Conservation (phyloP, 2,888 invertebrate species). For the Monochamus alternatus region DNA sequence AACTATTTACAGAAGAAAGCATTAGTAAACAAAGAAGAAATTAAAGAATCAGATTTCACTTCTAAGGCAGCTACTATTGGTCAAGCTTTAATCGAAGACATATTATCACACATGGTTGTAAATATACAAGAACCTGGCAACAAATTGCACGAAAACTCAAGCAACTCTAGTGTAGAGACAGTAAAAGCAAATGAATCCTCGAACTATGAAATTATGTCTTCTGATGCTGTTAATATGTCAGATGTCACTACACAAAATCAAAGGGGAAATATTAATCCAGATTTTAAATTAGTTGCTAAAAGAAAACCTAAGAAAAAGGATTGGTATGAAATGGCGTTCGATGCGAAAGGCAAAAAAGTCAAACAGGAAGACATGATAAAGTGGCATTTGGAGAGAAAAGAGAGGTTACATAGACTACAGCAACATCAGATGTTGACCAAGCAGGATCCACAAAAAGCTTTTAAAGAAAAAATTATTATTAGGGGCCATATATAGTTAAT, state of each 20-base stretch:
- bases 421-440: constrained; percentile 36
- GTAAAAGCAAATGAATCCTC: neutral
- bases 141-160: constrained; percentile 2
- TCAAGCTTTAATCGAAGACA: constrained; percentile 11
- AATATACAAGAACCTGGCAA: constrained; percentile 2
- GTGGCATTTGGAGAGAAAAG: constrained; percentile 34
- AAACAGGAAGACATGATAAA: constrained; percentile 46
- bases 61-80: neutral
- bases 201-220: neutral
- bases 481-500: constrained; percentile 46
- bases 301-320: constrained; percentile 36
- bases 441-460: constrained; percentile 44
- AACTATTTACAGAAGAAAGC: constrained; percentile 33
- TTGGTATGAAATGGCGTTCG: constrained; percentile 52
- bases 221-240: neutral
- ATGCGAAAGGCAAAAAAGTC: constrained; percentile 49
- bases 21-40: neutral
- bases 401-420: neutral
- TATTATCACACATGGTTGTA: constrained; percentile 24
- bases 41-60: neutral
- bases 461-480: constrained; percentile 43
- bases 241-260: neutral
- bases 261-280: neutral
- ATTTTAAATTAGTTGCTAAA: constrained; percentile 26
- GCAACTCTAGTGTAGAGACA: constrained; percentile 18